A percentile compares a stretch with the other conserved stretches of the same genome.
These are phyloP conservation scores for Luperina nickerlii DNA, from an alignment of 2,888 invertebrate species.

Conservation along the genomic window DNA sequence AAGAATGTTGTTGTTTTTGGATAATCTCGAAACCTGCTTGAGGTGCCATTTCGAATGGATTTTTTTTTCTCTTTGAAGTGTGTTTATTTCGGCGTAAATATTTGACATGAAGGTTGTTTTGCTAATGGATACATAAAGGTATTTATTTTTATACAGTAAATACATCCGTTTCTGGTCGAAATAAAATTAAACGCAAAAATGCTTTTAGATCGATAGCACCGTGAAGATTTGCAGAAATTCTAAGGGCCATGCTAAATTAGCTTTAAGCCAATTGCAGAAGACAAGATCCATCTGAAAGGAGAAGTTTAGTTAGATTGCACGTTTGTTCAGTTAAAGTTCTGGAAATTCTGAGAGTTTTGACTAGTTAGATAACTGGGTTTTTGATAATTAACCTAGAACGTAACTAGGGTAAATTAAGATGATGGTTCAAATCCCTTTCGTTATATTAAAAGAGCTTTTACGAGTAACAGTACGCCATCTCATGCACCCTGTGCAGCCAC, in stretches of 20 bases:
- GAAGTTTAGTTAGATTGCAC: neutral
- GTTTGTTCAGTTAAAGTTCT: neutral
- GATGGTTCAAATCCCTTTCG: neutral
- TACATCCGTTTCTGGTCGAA: neutral
- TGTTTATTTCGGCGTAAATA: neutral
- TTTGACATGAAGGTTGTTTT: neutral
- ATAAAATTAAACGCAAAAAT: neutral
- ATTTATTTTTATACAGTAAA: neutral
- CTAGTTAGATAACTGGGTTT: neutral
- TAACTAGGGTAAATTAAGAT: neutral
- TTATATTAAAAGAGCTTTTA: neutral
- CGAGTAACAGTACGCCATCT: neutral
- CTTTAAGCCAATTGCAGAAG: neutral
- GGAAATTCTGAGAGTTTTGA: neutral
- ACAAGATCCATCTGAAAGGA: neutral
- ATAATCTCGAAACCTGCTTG: constrained; percentile 23
- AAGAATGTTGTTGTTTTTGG: constrained; percentile 25
- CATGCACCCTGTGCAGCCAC: too few relatives aligned
- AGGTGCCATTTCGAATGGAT: neutral
- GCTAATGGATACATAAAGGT: neutral
- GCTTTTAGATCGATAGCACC: neutral
- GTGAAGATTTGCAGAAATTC: neutral
- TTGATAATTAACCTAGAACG: neutral
- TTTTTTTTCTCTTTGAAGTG: neutral
- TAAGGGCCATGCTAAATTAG: neutral